phyloP scores from a whole-genome alignment of 2,113 vertebrate genomes.

The Pomatostomus ruficeps region DNA sequence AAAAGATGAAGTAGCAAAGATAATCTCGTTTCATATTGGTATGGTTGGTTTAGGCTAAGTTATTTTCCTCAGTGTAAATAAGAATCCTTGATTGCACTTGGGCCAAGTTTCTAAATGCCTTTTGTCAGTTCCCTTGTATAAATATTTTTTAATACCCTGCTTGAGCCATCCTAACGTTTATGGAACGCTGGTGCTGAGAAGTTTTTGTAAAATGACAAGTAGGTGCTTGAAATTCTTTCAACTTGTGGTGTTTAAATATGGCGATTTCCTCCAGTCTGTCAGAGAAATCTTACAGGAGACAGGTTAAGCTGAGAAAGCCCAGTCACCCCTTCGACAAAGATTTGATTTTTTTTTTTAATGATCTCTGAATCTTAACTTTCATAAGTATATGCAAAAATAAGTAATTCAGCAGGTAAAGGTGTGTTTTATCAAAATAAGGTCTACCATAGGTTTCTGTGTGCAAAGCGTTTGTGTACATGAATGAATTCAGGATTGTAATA shows the following conservation, averaged over 20 bases:
- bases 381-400: background rate
- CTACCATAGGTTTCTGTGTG: background rate
- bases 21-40: background rate
- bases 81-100: background rate
- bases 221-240: background rate
- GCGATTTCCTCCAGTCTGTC: background rate
- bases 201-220: rapidly evolving
- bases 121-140: background rate
- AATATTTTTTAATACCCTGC: background rate
- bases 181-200: background rate
- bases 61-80: background rate
- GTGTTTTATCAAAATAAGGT: background rate
- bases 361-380: background rate
- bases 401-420: background rate
- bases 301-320: background rate
- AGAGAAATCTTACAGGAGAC: background rate
- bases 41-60: background rate
- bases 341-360: background rate
- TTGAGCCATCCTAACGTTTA: background rate
- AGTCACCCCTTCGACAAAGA: background rate
- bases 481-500: background rate
- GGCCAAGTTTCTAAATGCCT: background rate
- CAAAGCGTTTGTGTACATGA: background rate
- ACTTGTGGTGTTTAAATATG: background rate
- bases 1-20: background rate